Conservation (phyloP, 2,113 vertebrate genomes). For the Platichthys stellatus region DNA sequence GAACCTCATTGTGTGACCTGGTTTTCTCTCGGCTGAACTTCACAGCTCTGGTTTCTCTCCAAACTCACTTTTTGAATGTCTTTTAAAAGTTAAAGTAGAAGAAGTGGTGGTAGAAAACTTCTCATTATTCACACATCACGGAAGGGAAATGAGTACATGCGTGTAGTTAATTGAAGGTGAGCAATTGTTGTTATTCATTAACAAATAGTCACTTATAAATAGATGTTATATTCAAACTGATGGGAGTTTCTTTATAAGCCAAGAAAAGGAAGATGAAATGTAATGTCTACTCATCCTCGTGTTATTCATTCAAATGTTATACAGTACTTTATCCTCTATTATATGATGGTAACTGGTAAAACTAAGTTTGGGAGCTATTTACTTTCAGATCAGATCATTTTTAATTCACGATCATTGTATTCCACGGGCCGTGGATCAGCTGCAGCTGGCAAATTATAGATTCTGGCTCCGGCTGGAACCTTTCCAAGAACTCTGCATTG, state of each 20-base stretch:
- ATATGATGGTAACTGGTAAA: no score
- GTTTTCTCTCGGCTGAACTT: constrained; percentile 54
- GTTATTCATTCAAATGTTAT: no score
- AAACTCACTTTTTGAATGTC: constrained; percentile 28
- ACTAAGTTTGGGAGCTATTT: no score
- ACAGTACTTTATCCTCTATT: no score
- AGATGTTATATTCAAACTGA: no score
- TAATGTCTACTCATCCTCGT: no score
- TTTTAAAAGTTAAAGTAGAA: constrained; percentile 22
- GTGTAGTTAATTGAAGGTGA: not conserved
- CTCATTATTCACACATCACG: not conserved
- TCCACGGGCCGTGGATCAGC: constrained; percentile 10
- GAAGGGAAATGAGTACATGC: not conserved
- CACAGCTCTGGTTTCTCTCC: constrained; percentile 28
- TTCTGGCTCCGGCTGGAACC: constrained; percentile 30
- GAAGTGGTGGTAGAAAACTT: not conserved
- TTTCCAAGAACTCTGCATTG: constrained; percentile 19
- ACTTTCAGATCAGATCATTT: no score
- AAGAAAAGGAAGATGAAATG: no score
- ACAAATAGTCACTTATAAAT: no score
- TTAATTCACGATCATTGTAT: not conserved
- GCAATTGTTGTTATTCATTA: no score
- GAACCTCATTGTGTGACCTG: constrained; percentile 68
- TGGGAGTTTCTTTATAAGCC: no score
- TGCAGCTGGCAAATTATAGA: constrained; percentile 23